Conservation (phyloP, 2,113 vertebrate species). For the Gopherus flavomarginatus region DNA sequence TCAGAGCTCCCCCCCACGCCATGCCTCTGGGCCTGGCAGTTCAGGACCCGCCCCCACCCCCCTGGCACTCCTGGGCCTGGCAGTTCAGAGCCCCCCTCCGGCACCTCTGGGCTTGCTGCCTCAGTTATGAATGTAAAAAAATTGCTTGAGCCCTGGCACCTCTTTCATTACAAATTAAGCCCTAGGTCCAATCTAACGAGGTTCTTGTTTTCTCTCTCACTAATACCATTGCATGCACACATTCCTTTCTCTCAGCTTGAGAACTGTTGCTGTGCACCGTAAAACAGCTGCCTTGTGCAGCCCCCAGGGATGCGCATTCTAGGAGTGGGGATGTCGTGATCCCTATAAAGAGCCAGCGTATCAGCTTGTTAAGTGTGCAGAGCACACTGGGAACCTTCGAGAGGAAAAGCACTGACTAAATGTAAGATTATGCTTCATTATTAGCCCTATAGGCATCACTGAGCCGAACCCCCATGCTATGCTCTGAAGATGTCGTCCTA, state of each 20-base stretch:
- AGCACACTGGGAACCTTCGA: constrained; percentile 15
- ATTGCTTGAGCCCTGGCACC: too few relatives aligned
- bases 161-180: too few relatives aligned
- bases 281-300: neutral
- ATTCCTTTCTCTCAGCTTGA: neutral
- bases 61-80: too few relatives aligned
- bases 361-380: constrained; percentile 23
- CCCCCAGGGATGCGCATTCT: neutral
- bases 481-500: neutral
- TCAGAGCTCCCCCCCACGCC: too few relatives aligned
- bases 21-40: too few relatives aligned
- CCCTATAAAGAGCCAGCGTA: constrained; percentile 14
- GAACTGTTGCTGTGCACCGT: neutral
- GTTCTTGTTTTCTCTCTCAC: neutral
- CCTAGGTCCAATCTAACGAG: neutral
- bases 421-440: neutral
- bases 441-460: rapidly evolving
- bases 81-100: too few relatives aligned
- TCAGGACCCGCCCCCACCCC: too few relatives aligned
- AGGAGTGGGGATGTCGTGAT: neutral
- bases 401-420: constrained; percentile 40
- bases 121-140: too few relatives aligned
- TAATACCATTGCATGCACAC: neutral
- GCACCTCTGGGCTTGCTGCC: too few relatives aligned
- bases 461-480: neutral